Evolutionary conservation across 1,140 invertebrate species (phyloP).

Genomic region (Microvelia longipes): DNA sequence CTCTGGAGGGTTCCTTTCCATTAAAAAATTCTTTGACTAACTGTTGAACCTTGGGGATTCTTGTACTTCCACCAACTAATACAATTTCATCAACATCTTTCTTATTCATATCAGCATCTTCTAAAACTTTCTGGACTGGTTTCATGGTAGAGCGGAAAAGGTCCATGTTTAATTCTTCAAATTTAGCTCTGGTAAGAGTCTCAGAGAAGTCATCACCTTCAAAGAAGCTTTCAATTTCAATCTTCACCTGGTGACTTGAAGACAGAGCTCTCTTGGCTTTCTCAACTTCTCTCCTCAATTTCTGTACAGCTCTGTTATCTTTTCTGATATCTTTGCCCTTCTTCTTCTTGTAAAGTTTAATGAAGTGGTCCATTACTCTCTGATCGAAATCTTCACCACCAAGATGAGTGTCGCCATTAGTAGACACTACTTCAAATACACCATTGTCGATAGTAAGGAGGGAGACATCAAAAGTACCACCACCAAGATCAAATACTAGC

Average conservation of each 20-base stretch:
- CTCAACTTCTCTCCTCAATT: conserved; percentile 90
- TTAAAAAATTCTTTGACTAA: conserved; percentile 97
- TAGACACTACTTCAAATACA: conserved; percentile 81
- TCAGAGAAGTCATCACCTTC: conserved; percentile 99
- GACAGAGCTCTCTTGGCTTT: conserved; percentile 94
- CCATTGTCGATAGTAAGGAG: conserved; percentile 98
- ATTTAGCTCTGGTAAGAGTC: conserved; percentile 94
- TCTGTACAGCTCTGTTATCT: conserved; percentile 89
- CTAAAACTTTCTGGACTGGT: conserved; percentile 93
- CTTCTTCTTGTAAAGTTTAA: conserved; percentile 98
- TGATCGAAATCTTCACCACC: conserved; percentile 99
- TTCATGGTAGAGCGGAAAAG: conserved; percentile 96
- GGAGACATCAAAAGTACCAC: conserved; percentile 99
- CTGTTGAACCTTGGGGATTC: conserved; percentile 98
- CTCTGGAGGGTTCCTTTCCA: conserved; percentile 90
- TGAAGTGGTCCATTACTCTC: conserved; percentile 96
- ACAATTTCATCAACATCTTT: conserved; percentile 98
- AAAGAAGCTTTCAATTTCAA: conserved; percentile 98
- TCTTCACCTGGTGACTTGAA: conserved; percentile 79
- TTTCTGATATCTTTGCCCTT: conserved; percentile 94
- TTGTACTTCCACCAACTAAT: conserved; percentile 93
- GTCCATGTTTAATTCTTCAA: conserved; percentile 99
- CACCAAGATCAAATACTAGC: conserved; percentile 96
- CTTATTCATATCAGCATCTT: conserved; percentile 98
- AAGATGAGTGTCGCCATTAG: conserved; percentile 96